Conservation (phyloP, 2,888 invertebrate species). For the Ametastegia equiseti region DNA sequence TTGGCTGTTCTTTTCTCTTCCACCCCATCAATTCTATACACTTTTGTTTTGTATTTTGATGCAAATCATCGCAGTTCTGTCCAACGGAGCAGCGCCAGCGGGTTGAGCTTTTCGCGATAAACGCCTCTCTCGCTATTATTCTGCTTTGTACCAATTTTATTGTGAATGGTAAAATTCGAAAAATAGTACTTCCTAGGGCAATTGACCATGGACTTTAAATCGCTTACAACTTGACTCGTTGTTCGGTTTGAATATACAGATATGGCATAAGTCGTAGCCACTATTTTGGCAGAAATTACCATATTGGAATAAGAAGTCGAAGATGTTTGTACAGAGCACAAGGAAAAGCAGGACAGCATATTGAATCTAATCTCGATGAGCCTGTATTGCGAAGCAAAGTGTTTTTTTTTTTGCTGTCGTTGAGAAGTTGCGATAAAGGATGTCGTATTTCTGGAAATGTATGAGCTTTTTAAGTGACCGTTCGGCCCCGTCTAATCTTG, state of each 20-base stretch:
- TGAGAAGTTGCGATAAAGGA: neutral
- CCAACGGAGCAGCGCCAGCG: neutral
- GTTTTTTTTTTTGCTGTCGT: neutral
- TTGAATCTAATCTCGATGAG: neutral
- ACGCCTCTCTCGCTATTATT: neutral
- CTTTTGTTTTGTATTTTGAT: slow-evolving; percentile 7
- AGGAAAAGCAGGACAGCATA: neutral
- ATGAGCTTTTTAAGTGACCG: neutral
- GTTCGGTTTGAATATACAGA: neutral
- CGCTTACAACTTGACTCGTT: too few species aligned
- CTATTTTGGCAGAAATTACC: too few species aligned
- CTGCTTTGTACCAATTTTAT: neutral
- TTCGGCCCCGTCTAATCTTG: slow-evolving; percentile 17
- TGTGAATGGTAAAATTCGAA: too few species aligned
- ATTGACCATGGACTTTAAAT: too few species aligned
- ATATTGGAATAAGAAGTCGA: too few species aligned
- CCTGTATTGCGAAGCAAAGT: neutral
- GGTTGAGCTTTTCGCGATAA: neutral
- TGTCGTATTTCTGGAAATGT: neutral
- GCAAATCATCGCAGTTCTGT: neutral
- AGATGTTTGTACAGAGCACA: neutral
- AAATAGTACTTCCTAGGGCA: too few species aligned
- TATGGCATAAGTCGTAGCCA: too few species aligned
- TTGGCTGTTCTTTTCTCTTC: neutral
- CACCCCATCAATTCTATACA: too few species aligned